A percentile compares a stretch with the other conserved stretches of the same genome.
Conservation (phyloP, 1,140 invertebrate genomes). For the Bombus pascuorum region DNA sequence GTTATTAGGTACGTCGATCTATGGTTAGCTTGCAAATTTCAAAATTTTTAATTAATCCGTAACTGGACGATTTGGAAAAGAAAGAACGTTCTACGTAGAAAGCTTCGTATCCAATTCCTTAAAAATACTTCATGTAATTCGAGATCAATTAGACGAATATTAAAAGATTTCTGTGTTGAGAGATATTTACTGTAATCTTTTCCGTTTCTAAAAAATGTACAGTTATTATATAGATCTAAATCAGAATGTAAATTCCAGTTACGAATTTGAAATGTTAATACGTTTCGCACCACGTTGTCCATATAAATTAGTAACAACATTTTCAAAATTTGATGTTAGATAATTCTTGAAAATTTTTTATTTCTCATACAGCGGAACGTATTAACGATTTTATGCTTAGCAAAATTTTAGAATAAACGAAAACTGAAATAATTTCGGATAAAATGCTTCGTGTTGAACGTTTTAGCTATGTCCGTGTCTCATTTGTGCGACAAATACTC, state of each 20-base stretch:
- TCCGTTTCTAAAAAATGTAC: too few relatives aligned
- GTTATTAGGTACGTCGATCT: slow-evolving; percentile 68
- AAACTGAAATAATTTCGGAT: neutral
- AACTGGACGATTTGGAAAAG: neutral
- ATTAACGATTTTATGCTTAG: neutral
- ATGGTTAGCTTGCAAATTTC: neutral
- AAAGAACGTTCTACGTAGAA: neutral
- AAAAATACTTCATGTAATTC: neutral
- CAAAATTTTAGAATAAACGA: neutral
- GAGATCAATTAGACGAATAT: neutral
- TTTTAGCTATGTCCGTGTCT: slow-evolving; percentile 76
- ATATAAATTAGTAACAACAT: neutral
- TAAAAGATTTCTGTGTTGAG: neutral
- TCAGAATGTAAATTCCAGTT: neutral
- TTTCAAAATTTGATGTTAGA: too few relatives aligned
- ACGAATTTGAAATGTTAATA: neutral
- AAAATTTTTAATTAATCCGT: neutral
- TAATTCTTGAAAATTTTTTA: neutral
- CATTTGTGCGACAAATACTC: slow-evolving; percentile 79
- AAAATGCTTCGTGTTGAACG: neutral
- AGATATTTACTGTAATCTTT: neutral
- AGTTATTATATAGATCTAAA: neutral
- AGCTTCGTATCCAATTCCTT: neutral
- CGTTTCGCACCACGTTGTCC: neutral
- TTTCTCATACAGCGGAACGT: neutral